phyloP scores from a whole-genome alignment of 2,113 vertebrate species.

The Serinus canaria region DNA sequence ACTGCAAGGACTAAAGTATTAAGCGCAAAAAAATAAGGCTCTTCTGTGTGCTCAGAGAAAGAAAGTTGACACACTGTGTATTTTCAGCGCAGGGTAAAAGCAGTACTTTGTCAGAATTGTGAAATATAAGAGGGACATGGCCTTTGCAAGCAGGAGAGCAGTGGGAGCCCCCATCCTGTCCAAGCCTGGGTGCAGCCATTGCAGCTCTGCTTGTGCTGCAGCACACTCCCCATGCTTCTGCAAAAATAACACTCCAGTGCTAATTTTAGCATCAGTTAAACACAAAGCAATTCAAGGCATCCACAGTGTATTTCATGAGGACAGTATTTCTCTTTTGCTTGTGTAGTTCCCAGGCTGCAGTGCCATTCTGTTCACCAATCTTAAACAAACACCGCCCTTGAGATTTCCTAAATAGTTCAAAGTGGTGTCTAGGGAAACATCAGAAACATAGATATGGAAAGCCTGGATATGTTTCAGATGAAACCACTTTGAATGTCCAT shows the following conservation, averaged over 20 bases:
- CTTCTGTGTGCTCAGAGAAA: not conserved
- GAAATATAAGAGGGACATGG: not conserved
- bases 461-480: not conserved
- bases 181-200: not conserved
- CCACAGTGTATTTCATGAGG: slow-evolving; percentile 4
- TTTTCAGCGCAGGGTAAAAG: not conserved
- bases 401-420: slow-evolving; percentile 51
- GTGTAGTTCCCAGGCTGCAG: slow-evolving; percentile 41
- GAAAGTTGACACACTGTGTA: not conserved
- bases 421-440: slow-evolving; percentile 49
- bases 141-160: not conserved
- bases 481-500: slow-evolving; percentile 27
- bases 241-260: not conserved
- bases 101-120: not conserved
- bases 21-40: not conserved
- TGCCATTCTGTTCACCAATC: slow-evolving; percentile 44
- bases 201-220: not conserved
- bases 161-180: not conserved
- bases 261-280: slow-evolving; percentile 59
- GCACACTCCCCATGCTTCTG: not conserved
- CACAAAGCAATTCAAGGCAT: slow-evolving; percentile 31
- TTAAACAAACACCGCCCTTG: slow-evolving; percentile 26
- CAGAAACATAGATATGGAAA: slow-evolving; percentile 33
- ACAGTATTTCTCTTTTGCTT: slow-evolving; percentile 30
- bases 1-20: not conserved